A percentile compares a stretch with the other conserved stretches of the same genome.
Conservation (phyloP, 2,888 invertebrate species). For the Nephrotoma appendiculata region DNA sequence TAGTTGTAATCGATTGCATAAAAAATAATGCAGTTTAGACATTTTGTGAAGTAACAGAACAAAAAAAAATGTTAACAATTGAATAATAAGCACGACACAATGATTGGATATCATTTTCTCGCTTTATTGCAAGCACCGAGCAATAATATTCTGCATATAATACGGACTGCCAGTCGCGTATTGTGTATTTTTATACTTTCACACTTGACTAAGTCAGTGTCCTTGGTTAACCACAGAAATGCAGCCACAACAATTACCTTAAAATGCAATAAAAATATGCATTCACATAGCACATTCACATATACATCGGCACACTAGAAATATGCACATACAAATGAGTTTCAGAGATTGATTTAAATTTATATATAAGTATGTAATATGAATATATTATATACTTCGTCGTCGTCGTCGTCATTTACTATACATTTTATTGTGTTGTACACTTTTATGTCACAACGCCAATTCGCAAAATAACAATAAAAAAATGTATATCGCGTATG, state of each 20-base stretch:
- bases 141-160: not conserved
- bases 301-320: not conserved
- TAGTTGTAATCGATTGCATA: not conserved
- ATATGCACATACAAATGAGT: not conserved
- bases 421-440: not conserved
- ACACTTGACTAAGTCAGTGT: slow-evolving; percentile 1
- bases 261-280: not conserved
- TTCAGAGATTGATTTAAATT: not conserved
- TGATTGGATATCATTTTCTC: not conserved
- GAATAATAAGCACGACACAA: not conserved
- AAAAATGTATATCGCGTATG: not conserved
- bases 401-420: not conserved
- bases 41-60: not conserved
- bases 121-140: not conserved
- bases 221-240: slow-evolving; percentile 1
- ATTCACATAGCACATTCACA: not conserved
- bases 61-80: not conserved
- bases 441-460: not conserved
- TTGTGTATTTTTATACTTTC: not conserved
- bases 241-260: not conserved
- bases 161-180: not conserved
- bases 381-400: not conserved
- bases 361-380: not conserved
- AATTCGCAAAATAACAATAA: not conserved
- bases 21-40: not conserved